Evolutionary conservation across 23 tunicate species (phyloP).

Genomic region (Clavelina lepadiformis): DNA sequence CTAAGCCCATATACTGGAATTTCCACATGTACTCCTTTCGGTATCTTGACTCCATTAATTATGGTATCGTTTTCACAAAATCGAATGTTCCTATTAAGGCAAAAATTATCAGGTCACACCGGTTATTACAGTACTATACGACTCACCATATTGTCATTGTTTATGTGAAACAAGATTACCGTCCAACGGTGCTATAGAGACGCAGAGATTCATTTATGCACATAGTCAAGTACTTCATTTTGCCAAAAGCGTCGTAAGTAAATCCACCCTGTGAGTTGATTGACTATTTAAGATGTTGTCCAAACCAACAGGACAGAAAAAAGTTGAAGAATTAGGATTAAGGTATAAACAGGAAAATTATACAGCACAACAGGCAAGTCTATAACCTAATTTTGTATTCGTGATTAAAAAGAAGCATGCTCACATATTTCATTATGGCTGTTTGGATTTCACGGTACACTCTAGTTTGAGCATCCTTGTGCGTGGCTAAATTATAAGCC

Average conservation of each 20-base stretch:
- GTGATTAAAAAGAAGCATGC: too few relatives aligned
- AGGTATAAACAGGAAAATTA: too few relatives aligned
- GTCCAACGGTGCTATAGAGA: constrained; percentile 37
- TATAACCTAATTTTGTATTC: too few relatives aligned
- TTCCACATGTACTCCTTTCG: constrained; percentile 31
- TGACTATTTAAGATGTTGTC: too few relatives aligned
- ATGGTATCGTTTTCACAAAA: constrained; percentile 33
- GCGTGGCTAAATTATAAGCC: constrained; percentile 52
- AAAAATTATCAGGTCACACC: too few relatives aligned
- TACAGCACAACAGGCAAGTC: too few relatives aligned
- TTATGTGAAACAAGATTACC: too few relatives aligned
- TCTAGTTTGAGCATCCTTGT: constrained; percentile 51
- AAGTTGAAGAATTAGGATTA: too few relatives aligned
- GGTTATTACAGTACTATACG: too few relatives aligned
- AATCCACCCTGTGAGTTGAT: constrained; percentile 36
- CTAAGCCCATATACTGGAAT: constrained; percentile 60
- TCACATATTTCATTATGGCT: constrained; percentile 30
- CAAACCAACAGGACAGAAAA: too few relatives aligned
- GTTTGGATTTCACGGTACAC: constrained; percentile 47
- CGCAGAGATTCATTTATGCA: constrained; percentile 74
- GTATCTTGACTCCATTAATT: constrained; percentile 44
- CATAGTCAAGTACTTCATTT: constrained; percentile 65
- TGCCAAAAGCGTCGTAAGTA: constrained; percentile 37
- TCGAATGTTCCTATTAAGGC: constrained; percentile 49
- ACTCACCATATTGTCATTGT: too few relatives aligned